Evolutionary conservation across 2,888 invertebrate genomes (phyloP), one percentile per base, ranked within the genome.

Genomic region (Drosophila picticornis): DNA sequence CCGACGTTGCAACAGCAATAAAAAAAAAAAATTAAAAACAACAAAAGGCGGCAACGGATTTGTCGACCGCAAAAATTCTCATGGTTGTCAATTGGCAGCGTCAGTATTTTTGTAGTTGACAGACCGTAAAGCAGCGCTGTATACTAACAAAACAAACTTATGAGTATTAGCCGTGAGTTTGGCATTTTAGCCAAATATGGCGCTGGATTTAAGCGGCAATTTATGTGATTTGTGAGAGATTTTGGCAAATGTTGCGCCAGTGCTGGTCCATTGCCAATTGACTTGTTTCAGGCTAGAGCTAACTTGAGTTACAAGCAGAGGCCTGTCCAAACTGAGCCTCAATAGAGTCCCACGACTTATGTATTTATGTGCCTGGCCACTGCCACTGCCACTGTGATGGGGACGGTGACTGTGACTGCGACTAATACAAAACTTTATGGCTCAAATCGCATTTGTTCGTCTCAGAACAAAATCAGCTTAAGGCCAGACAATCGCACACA

Each of bases 121-220:
- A 53, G 63, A 61, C 52, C 65, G 62, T 67, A 75, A 72, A 76
- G 69, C 61, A 56, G 56, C 52, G 56, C 48, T 55, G 48, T 60
- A 65, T 77, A 59, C 58, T 48, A 58, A 31, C 51, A 67, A 56
- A 61, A 55, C 72, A 70, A 76, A 82, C 85, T 89, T 89, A 88
- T 82, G 85, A 82, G 85, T 88, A 90, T 85, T 90, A 85, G 85
- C 85, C 81, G 71, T 76, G 76, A 72, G 88, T 80, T 84, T 87
- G 87, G 87, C 87, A 90, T 87, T 87, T 90, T 86, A 67, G 77
- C 87, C 87, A 90, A 88, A 90, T 90, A 87, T 77, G 89, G 87
- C 64, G 67, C 51, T 66, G 81, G 77, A 83, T 84, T 84, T 80
- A 75, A 77, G 80, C 83, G 81, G 80, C 88, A 65, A 88, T 85